phyloP scores from a whole-genome alignment of 2,888 invertebrate species.

The Macrosoma leucophasiata region DNA sequence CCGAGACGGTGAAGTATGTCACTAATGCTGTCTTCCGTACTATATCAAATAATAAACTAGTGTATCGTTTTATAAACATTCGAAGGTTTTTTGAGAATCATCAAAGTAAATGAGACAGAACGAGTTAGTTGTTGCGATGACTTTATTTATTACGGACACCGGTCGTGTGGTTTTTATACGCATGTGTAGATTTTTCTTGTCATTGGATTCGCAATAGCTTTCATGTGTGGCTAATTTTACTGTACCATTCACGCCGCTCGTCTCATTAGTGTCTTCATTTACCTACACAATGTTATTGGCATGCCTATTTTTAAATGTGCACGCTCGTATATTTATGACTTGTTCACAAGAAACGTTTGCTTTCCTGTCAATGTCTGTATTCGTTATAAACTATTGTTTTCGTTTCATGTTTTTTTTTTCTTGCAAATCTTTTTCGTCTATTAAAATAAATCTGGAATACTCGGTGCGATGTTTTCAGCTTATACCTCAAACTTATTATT shows the following conservation, averaged over 20 bases:
- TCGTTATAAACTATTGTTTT: constrained; percentile 3
- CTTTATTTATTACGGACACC: no score
- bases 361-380: constrained; percentile 6
- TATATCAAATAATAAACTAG: no score
- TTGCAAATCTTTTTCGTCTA: background rate
- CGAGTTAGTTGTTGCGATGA: constrained; percentile 13
- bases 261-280: constrained; percentile 61
- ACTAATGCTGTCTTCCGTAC: constrained; percentile 39
- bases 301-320: constrained; percentile 46
- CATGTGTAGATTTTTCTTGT: constrained; percentile 2
- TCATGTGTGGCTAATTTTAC: constrained; percentile 43
- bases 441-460: no score
- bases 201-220: constrained; percentile 18
- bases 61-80: background rate
- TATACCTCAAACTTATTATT: no score
- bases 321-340: constrained; percentile 19
- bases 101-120: background rate
- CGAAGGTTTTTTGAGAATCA: no score
- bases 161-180: background rate
- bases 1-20: constrained; percentile 53
- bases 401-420: background rate
- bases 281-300: constrained; percentile 49
- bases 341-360: constrained; percentile 10
- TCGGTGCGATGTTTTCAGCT: no score
- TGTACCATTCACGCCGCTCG: constrained; percentile 40